A percentile compares a stretch with the other conserved stretches of the same genome.
These are phyloP conservation scores for Rhinoraja longicauda DNA, from an alignment of 2,797 vertebrate species.

Conservation along the genomic window DNA sequence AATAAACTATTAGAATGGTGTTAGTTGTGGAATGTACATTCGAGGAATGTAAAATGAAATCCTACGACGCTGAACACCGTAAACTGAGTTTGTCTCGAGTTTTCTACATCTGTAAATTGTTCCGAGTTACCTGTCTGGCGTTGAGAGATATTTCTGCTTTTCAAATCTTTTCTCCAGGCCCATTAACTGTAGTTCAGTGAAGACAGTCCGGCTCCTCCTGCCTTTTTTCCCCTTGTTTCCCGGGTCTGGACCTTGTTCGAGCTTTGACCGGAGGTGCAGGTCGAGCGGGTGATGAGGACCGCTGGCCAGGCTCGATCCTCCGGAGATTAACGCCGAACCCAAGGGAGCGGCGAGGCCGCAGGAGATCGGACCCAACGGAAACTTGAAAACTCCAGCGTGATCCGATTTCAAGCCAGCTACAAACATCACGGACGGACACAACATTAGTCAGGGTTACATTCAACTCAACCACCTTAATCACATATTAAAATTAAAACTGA, in stretches of 20 bases:
- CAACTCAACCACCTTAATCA: neutral
- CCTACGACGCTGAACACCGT: neutral
- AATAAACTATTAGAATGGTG: neutral
- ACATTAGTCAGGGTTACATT: neutral
- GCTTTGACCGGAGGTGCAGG: constrained; percentile 86
- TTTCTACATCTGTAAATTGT: neutral
- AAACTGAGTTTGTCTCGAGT: neutral
- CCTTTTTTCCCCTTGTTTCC: constrained; percentile 85
- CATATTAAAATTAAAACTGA: neutral
- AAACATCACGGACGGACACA: neutral
- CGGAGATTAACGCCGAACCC: constrained; percentile 73
- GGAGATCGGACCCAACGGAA: constrained; percentile 80
- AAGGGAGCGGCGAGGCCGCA: constrained; percentile 71
- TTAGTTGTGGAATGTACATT: neutral
- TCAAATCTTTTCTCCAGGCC: constrained; percentile 97
- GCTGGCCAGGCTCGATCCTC: constrained; percentile 71
- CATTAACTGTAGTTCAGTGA: constrained; percentile 96
- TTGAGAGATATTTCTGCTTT: constrained; percentile 97
- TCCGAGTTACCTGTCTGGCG: constrained; percentile 80
- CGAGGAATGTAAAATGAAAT: too few relatives aligned
- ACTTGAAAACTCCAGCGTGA: constrained; percentile 83
- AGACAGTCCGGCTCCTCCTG: constrained; percentile 88
- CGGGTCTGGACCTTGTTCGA: constrained; percentile 71
- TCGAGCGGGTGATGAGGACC: constrained; percentile 83
- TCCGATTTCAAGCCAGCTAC: constrained; percentile 80